Conservation (phyloP, 2,888 invertebrate genomes). For the Phlogophora meticulosa region DNA sequence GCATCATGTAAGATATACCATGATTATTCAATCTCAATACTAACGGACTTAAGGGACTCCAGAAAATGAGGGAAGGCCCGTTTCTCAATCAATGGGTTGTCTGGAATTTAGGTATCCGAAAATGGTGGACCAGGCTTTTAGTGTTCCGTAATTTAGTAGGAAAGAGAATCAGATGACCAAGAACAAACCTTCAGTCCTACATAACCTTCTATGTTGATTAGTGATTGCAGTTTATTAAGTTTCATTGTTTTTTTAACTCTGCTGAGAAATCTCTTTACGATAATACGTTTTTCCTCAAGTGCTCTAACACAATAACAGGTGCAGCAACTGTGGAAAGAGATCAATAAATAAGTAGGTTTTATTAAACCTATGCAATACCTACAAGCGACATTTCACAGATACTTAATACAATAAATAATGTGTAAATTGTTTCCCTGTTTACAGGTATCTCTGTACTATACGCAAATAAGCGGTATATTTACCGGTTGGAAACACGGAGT, state of each 20-base stretch:
- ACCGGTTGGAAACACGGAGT: slow-evolving; percentile 94
- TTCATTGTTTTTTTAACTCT: background rate
- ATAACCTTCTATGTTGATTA: no score
- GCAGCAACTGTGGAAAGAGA: background rate
- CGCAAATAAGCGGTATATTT: slow-evolving; percentile 94
- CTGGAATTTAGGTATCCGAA: no score
- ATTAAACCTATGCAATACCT: background rate
- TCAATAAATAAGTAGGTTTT: slow-evolving; percentile 2
- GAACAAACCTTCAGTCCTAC: background rate
- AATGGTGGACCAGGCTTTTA: background rate
- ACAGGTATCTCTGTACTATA: slow-evolving; percentile 94
- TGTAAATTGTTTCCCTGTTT: slow-evolving; percentile 54
- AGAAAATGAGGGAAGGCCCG: no score
- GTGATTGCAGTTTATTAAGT: background rate
- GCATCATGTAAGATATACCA: slow-evolving; percentile 93
- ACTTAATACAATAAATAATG: no score
- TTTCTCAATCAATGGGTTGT: no score
- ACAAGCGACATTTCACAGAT: background rate
- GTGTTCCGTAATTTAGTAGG: background rate
- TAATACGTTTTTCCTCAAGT: background rate
- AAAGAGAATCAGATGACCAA: background rate
- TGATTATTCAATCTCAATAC: background rate
- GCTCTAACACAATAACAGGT: background rate
- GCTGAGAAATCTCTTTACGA: background rate
- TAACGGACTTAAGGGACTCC: no score